phyloP scores from a whole-genome alignment of 2,888 invertebrate genomes.

The Epiblema foenella region DNA sequence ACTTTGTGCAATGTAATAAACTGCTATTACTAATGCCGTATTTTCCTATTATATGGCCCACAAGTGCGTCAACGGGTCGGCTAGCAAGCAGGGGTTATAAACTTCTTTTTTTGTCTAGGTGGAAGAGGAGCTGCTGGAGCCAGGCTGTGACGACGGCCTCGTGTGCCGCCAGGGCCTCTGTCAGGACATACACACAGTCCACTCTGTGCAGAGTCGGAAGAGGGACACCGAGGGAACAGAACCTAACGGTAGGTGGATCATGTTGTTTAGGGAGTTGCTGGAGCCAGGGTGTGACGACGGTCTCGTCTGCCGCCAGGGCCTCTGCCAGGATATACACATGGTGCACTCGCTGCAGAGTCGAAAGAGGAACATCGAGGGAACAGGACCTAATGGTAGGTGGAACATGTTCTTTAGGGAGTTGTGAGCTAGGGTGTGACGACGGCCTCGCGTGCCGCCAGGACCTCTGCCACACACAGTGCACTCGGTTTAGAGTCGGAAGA shows the following conservation, averaged over 20 bases:
- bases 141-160: conserved; percentile 78
- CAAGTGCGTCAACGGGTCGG: too few species aligned
- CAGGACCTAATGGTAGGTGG: conserved; percentile 58
- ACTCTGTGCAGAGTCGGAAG: conserved; percentile 55
- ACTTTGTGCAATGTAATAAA: too few species aligned
- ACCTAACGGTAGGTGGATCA: conserved; percentile 74
- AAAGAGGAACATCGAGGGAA: conserved; percentile 58
- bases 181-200: conserved; percentile 74
- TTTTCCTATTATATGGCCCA: too few species aligned
- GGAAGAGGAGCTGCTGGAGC: conserved; percentile 78
- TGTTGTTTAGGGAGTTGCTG: conserved; percentile 62
- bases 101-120: conserved; percentile 56
- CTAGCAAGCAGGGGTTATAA: too few species aligned
- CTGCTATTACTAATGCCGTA: too few species aligned
- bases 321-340: conserved; percentile 75
- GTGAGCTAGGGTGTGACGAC: conserved; percentile 68
- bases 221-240: conserved; percentile 54
- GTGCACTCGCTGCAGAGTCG: conserved; percentile 56
- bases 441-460: conserved; percentile 77
- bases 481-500: conserved; percentile 54
- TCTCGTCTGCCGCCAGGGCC: conserved; percentile 73
- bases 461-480: conserved; percentile 62
- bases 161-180: conserved; percentile 75
- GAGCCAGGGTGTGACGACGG: conserved; percentile 81
- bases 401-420: not conserved